phyloP scores from a whole-genome alignment of 1,140 invertebrate species.

The Cherax quadricarinatus region DNA sequence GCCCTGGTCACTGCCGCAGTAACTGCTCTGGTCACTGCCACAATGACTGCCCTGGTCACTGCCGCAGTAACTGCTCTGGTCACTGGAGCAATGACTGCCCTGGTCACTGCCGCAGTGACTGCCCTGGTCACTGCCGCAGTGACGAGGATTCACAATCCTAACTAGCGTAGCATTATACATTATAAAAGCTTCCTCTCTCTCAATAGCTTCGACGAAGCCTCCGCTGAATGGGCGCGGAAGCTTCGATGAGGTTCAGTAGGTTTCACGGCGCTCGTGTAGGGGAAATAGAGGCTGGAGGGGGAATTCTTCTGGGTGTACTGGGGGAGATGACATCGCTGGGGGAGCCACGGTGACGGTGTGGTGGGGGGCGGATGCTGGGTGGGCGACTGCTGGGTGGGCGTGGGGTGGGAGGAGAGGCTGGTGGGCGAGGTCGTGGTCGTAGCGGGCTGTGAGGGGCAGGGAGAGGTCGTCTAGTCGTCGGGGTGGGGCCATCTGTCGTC shows the following conservation, averaged over 20 bases:
- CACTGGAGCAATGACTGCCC: too few relatives aligned
- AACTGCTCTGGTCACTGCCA: too few relatives aligned
- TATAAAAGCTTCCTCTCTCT: too few relatives aligned
- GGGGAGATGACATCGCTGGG: background rate
- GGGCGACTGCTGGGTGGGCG: background rate
- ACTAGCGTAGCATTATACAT: too few relatives aligned
- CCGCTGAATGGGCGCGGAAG: too few relatives aligned
- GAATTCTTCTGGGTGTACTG: constrained; percentile 35
- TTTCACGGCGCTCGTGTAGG: constrained; percentile 38
- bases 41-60: too few relatives aligned
- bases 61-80: too few relatives aligned
- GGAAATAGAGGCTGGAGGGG: constrained; percentile 59
- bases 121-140: too few relatives aligned
- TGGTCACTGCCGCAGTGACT: too few relatives aligned
- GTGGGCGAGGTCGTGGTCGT: constrained; percentile 53
- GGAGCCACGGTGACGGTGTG: constrained; percentile 15
- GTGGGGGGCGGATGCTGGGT: background rate
- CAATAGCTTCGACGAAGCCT: too few relatives aligned
- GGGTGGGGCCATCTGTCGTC: constrained; percentile 1
- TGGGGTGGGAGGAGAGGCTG: constrained; percentile 45
- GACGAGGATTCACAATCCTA: too few relatives aligned
- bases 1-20: too few relatives aligned
- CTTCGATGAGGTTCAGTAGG: constrained; percentile 10
- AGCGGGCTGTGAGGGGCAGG: constrained; percentile 54
- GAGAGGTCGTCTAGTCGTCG: constrained; percentile 51